phyloP scores from a whole-genome alignment of 2,113 vertebrate species.

The Micronycteris hirsuta region DNA sequence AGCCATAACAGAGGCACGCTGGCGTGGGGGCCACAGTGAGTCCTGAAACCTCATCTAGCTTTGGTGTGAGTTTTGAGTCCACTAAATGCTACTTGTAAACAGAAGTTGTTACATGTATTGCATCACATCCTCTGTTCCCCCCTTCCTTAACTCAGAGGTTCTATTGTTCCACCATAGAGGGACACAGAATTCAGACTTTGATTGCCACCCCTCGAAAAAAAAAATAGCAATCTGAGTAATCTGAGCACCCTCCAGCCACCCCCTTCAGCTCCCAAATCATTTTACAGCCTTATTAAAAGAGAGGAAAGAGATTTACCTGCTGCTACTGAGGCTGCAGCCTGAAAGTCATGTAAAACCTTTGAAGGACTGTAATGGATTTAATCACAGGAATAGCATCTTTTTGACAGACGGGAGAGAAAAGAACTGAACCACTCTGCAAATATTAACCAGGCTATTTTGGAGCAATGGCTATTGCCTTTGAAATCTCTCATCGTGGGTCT shows the following conservation, averaged over 20 bases:
- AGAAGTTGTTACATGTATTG: background rate
- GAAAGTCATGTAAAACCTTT: slow-evolving; percentile 70
- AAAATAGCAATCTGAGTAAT: background rate
- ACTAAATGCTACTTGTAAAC: background rate
- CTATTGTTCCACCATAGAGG: background rate
- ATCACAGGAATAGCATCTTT: slow-evolving; percentile 77
- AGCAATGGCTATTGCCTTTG: slow-evolving; percentile 73
- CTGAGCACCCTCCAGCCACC: slow-evolving; percentile 6
- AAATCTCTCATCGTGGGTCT: slow-evolving; percentile 66
- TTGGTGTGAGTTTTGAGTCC: background rate
- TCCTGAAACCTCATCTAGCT: background rate
- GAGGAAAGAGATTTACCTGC: slow-evolving; percentile 72
- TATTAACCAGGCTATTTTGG: slow-evolving; percentile 69
- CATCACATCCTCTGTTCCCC: background rate
- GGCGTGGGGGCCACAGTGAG: background rate
- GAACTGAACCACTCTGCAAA: slow-evolving; percentile 66
- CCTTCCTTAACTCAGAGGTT: background rate
- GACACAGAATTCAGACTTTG: background rate
- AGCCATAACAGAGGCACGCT: background rate
- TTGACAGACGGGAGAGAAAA: slow-evolving; percentile 46
- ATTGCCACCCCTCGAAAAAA: background rate
- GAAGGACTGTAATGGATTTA: slow-evolving; percentile 69
- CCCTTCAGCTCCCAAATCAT: slow-evolving; percentile 10
- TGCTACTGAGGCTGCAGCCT: slow-evolving; percentile 47
- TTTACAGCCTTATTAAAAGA: slow-evolving; percentile 54